A percentile compares a stretch with the other conserved stretches of the same genome.
Evolutionary conservation across 2,797 vertebrate species (phyloP).

Genomic region (Nasua narica): DNA sequence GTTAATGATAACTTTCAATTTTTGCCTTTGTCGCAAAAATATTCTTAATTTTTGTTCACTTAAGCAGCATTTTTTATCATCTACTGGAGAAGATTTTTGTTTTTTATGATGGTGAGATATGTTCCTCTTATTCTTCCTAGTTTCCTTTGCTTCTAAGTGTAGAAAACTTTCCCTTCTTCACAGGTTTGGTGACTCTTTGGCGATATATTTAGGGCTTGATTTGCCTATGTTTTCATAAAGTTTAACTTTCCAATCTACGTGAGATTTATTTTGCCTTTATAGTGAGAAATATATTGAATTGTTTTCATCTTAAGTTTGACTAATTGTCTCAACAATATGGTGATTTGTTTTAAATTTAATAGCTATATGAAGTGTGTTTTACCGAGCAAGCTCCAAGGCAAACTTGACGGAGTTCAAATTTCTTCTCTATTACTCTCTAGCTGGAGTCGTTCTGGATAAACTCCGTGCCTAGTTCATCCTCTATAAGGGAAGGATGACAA

Average conservation of each 20-base stretch:
- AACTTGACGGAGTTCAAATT: neutral
- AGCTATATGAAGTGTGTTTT: neutral
- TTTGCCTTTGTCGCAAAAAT: neutral
- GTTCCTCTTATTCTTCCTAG: neutral
- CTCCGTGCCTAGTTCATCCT: neutral
- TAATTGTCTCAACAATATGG: neutral
- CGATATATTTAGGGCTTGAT: neutral
- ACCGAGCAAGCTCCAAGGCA: neutral
- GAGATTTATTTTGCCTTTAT: neutral
- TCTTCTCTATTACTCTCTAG: neutral
- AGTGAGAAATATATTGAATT: neutral
- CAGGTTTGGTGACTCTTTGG: neutral
- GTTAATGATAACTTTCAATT: neutral
- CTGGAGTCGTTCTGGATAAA: neutral
- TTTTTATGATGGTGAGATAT: neutral
- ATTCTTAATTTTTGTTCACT: neutral
- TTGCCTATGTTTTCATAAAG: neutral
- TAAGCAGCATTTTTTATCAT: neutral
- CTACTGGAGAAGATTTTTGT: neutral
- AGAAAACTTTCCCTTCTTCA: neutral
- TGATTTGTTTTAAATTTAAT: neutral
- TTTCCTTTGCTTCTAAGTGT: neutral
- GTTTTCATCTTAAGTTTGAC: neutral
- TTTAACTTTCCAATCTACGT: neutral
- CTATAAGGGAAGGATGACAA: neutral